Conservation (phyloP, 2,113 vertebrate genomes). For the Archocentrus centrarchus region DNA sequence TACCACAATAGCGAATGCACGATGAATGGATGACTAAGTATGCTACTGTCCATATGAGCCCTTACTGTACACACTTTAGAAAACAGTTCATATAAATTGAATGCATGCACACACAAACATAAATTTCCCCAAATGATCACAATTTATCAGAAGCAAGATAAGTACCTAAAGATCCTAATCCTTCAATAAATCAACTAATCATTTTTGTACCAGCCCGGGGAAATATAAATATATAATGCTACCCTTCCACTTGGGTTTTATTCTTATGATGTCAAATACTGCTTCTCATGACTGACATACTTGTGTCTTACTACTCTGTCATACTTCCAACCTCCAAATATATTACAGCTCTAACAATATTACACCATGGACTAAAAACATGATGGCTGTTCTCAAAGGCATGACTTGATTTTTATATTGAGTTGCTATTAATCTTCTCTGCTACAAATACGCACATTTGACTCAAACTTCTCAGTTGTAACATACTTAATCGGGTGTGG, state of each 20-base stretch:
- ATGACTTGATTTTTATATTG: not conserved
- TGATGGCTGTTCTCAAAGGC: not conserved
- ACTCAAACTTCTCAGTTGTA: not conserved
- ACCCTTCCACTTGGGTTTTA: too few relatives aligned
- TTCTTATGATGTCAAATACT: not conserved
- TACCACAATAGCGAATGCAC: too few relatives aligned
- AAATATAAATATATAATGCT: too few relatives aligned
- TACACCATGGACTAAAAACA: fast-evolving
- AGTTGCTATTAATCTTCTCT: not conserved
- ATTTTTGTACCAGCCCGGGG: not conserved
- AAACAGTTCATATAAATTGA: too few relatives aligned
- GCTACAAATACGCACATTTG: conserved; percentile 8
- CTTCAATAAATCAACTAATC: too few relatives aligned
- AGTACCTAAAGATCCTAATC: too few relatives aligned
- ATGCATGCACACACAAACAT: too few relatives aligned
- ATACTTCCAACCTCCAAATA: not conserved
- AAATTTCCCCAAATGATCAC: too few relatives aligned
- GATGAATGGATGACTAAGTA: too few relatives aligned
- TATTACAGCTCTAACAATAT: not conserved
- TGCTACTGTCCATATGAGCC: too few relatives aligned
- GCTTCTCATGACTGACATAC: not conserved
- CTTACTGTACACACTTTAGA: too few relatives aligned
- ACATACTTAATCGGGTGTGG: conserved; percentile 30
- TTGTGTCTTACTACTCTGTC: not conserved
- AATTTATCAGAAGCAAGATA: too few relatives aligned